Percentiles rank a stretch among this genome's conserved stretches.
phyloP scores from a whole-genome alignment of 1,140 invertebrate species.

The Aphelenchoides avenae region DNA sequence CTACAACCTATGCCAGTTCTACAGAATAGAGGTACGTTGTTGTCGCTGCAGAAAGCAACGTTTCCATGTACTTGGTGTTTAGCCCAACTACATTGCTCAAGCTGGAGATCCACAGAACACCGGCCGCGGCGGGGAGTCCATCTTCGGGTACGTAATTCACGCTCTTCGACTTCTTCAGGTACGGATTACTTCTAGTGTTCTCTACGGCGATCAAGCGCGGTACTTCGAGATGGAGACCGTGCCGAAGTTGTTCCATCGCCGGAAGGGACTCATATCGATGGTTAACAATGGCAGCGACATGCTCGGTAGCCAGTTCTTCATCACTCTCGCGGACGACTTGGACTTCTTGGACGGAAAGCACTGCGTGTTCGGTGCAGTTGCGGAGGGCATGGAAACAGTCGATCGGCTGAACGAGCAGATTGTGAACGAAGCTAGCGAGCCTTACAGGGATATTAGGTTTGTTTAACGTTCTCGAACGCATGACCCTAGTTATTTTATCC shows the following conservation, averaged over 20 bases:
- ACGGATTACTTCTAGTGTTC: constrained; percentile 23
- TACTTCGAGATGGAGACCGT: constrained; percentile 86
- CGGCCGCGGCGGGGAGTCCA: constrained; percentile 82
- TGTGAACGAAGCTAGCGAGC: constrained; percentile 81
- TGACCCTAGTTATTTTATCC: constrained; percentile 6
- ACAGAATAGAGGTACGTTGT: constrained; percentile 72
- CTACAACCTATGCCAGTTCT: constrained; percentile 92
- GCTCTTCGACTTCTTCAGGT: neutral
- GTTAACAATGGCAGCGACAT: constrained; percentile 87
- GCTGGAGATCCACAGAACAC: constrained; percentile 90
- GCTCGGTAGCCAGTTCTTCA: constrained; percentile 89
- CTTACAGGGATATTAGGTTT: constrained; percentile 83
- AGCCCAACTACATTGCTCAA: constrained; percentile 89
- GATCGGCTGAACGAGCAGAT: constrained; percentile 85
- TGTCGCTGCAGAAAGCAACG: constrained; percentile 1
- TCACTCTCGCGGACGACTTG: constrained; percentile 81
- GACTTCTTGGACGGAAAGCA: constrained; percentile 87
- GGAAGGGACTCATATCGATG: constrained; percentile 83
- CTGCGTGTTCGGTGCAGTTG: constrained; percentile 92
- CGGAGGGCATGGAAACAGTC: constrained; percentile 84
- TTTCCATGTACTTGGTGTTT: constrained; percentile 19
- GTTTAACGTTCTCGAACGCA: neutral
- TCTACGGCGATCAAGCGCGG: constrained; percentile 74
- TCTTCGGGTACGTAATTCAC: constrained; percentile 60
- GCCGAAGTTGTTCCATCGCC: constrained; percentile 84